phyloP scores from a whole-genome alignment of 2,888 invertebrate species.

The Drosophila mimica region DNA sequence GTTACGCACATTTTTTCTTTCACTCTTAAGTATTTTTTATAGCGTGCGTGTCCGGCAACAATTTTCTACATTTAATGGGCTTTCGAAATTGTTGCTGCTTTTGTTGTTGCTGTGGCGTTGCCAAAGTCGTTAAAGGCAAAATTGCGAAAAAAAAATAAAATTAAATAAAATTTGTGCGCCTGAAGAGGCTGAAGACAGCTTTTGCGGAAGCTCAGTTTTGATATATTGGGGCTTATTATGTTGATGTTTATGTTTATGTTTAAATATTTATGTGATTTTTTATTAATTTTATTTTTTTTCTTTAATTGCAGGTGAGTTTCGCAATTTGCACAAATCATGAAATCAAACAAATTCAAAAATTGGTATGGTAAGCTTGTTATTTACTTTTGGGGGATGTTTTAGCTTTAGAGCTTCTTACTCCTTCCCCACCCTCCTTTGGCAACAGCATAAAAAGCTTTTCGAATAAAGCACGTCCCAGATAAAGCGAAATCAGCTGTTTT shows the following conservation, averaged over 20 bases:
- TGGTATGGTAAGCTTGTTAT: constrained; percentile 48
- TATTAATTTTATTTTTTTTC: constrained; percentile 25
- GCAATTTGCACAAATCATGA: constrained; percentile 1
- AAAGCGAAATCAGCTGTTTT: constrained; percentile 46
- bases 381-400: not conserved
- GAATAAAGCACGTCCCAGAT: constrained; percentile 27
- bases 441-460: constrained; percentile 48
- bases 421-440: no score
- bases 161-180: constrained; percentile 18
- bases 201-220: constrained; percentile 31
- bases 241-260: constrained; percentile 6
- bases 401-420: not conserved
- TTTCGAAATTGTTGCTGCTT: constrained; percentile 63
- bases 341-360: constrained; percentile 3
- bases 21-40: constrained; percentile 55
- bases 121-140: constrained; percentile 63
- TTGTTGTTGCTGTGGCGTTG: constrained; percentile 41
- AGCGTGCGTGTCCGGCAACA: constrained; percentile 66
- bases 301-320: constrained; percentile 65
- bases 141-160: constrained; percentile 38
- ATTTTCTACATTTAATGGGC: constrained; percentile 60
- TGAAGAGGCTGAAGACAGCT: constrained; percentile 24
- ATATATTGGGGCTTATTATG: not conserved
- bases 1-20: constrained; percentile 60
- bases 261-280: constrained; percentile 11